phyloP scores from a whole-genome alignment of 2,888 invertebrate genomes.

The Drosophila acutilabella region DNA sequence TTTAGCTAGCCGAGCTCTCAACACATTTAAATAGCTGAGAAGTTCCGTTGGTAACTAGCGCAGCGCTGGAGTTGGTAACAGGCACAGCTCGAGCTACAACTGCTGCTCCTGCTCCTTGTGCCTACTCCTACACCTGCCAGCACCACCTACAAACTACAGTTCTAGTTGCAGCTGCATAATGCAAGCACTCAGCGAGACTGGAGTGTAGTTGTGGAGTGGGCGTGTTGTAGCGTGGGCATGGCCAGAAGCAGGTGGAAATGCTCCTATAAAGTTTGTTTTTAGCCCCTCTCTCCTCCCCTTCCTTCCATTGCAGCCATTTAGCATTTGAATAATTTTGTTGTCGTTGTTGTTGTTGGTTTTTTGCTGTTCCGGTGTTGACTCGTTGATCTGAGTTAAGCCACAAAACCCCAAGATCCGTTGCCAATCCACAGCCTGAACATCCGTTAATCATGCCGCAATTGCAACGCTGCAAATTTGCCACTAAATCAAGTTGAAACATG shows the following conservation, averaged over 20 bases:
- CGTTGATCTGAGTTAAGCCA: slow-evolving; percentile 54
- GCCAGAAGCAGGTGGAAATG: slow-evolving; percentile 34
- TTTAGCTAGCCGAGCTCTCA: slow-evolving; percentile 59
- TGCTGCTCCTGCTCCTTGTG: slow-evolving; percentile 4
- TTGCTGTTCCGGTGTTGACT: slow-evolving; percentile 42
- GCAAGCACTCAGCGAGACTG: slow-evolving; percentile 44
- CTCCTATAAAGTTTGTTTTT: slow-evolving; percentile 61
- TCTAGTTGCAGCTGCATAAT: slow-evolving; percentile 35
- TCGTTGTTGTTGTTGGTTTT: slow-evolving; percentile 52
- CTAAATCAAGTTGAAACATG: slow-evolving; percentile 16
- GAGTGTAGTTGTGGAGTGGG: slow-evolving; percentile 34
- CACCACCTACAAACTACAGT: background rate
- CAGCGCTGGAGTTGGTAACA: slow-evolving; percentile 37
- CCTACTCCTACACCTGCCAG: slow-evolving; percentile 3
- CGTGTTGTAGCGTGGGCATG: slow-evolving; percentile 18
- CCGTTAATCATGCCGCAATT: slow-evolving; percentile 45
- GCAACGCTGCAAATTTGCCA: slow-evolving; percentile 9
- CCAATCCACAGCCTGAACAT: slow-evolving; percentile 49
- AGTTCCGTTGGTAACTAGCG: slow-evolving; percentile 61
- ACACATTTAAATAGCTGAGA: slow-evolving; percentile 70
- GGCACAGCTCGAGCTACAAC: slow-evolving; percentile 5
- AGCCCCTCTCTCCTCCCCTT: background rate
- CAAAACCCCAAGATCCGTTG: slow-evolving; percentile 33
- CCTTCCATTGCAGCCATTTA: slow-evolving; percentile 79
- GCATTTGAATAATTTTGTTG: slow-evolving; percentile 63